Evolutionary conservation across 2,888 invertebrate genomes (phyloP).

Genomic region (Mesorhabditis sp.): DNA sequence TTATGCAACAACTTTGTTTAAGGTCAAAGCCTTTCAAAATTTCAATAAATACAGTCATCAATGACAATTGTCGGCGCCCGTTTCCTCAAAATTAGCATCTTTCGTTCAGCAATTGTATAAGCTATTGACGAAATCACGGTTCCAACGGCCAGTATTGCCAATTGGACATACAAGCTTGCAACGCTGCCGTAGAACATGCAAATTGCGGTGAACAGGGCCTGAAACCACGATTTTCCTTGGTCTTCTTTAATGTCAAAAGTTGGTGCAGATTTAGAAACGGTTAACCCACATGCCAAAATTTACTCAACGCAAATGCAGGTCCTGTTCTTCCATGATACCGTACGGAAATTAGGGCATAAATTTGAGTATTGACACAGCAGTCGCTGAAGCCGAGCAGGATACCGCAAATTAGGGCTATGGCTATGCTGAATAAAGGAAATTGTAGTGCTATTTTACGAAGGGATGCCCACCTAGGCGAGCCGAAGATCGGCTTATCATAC

Average conservation of each 20-base stretch:
- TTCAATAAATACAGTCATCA: neutral
- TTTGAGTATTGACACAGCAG: conserved; percentile 4
- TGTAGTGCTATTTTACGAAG: neutral
- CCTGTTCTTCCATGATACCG: neutral
- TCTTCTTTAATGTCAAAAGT: too few species aligned
- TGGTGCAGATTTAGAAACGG: too few species aligned
- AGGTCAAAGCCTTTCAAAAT: too few species aligned
- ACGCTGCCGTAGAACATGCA: conserved; percentile 6
- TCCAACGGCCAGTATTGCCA: neutral
- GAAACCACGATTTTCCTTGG: neutral
- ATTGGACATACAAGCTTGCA: neutral
- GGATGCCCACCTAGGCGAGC: neutral
- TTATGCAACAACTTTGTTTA: too few species aligned
- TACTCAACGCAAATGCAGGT: neutral
- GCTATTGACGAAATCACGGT: neutral
- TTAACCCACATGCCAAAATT: neutral
- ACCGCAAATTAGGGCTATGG: conserved; percentile 1
- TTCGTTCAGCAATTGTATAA: neutral
- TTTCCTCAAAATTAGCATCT: neutral
- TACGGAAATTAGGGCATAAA: conserved; percentile 5
- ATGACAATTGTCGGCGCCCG: conserved; percentile 4
- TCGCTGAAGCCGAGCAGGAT: neutral
- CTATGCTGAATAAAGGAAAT: neutral
- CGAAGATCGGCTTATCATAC: neutral
- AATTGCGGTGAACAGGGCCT: conserved; percentile 5